Evolutionary conservation across 1,140 invertebrate species (phyloP).

Genomic region (Microplitis mediator): DNA sequence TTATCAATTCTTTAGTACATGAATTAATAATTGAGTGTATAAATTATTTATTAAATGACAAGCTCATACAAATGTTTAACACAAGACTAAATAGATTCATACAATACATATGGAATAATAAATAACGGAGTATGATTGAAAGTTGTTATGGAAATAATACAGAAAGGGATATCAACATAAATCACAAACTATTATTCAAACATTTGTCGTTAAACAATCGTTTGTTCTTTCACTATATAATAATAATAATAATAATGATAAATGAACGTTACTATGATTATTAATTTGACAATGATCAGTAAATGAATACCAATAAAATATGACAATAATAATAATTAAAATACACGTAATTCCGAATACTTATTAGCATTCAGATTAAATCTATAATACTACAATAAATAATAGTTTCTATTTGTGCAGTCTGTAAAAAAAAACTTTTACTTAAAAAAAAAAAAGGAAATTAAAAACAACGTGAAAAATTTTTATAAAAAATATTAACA

Average conservation of each 20-base stretch:
- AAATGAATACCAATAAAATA: neutral
- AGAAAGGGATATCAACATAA: slow-evolving; percentile 41
- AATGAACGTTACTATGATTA: slow-evolving; percentile 19
- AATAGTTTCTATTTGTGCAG: slow-evolving; percentile 21
- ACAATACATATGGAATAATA: slow-evolving; percentile 20
- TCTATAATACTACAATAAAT: slow-evolving; percentile 28
- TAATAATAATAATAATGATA: slow-evolving; percentile 45
- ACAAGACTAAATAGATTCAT: slow-evolving; percentile 10
- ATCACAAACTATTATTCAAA: slow-evolving; percentile 41
- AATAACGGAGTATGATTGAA: slow-evolving; percentile 3
- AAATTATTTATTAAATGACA: slow-evolving; percentile 15
- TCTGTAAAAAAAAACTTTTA: neutral
- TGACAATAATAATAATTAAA: neutral
- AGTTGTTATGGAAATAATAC: neutral
- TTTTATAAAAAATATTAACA: neutral
- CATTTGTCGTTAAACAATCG: neutral
- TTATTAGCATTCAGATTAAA: neutral
- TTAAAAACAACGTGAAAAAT: neutral
- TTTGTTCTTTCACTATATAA: neutral
- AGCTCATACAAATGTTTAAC: slow-evolving; percentile 25
- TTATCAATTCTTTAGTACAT: neutral
- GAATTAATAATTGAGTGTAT: neutral
- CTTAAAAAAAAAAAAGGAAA: neutral
- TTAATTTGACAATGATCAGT: neutral
- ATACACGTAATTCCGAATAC: slow-evolving; percentile 4